Evolutionary conservation across 2,113 vertebrate genomes (phyloP).

Genomic region (Ovis canadensis): DNA sequence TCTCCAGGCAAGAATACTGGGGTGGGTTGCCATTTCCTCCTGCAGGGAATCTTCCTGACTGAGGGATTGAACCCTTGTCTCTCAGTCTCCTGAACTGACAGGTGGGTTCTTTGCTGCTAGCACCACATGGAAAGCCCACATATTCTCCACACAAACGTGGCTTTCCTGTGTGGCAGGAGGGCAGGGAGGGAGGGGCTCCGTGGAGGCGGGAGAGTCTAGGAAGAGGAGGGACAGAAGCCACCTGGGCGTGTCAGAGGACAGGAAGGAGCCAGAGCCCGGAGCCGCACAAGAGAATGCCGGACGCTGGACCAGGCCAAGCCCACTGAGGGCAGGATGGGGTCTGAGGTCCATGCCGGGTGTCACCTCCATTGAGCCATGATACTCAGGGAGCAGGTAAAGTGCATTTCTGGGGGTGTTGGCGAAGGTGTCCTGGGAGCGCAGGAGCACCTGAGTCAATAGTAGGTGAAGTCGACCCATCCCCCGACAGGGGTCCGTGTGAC

Average conservation of each 20-base stretch:
- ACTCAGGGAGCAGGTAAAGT: not conserved
- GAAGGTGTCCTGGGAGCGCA: not conserved
- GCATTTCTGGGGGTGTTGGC: not conserved
- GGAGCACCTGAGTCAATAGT: not conserved
- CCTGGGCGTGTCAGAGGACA: not conserved
- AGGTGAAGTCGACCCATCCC: not conserved
- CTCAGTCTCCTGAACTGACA: not conserved
- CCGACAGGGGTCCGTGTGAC: accelerated
- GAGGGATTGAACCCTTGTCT: not conserved
- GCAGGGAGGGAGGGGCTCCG: not conserved
- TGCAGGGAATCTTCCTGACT: not conserved
- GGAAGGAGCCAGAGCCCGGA: not conserved
- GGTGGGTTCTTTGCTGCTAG: not conserved
- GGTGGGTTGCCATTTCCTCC: not conserved
- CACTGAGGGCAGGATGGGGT: not conserved
- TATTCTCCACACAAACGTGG: not conserved
- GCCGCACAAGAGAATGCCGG: accelerated
- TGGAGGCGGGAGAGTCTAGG: not conserved
- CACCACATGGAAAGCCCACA: not conserved
- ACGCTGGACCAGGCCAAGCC: not conserved
- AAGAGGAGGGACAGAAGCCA: not conserved
- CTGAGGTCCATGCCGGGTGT: accelerated
- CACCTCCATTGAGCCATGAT: not conserved
- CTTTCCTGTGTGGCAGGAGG: not conserved
- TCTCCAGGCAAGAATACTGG: not conserved